A percentile compares a stretch with the other conserved stretches of the same genome.
Evolutionary conservation across 2,888 invertebrate genomes (phyloP).

Genomic region (Ichneumoninae sp.): DNA sequence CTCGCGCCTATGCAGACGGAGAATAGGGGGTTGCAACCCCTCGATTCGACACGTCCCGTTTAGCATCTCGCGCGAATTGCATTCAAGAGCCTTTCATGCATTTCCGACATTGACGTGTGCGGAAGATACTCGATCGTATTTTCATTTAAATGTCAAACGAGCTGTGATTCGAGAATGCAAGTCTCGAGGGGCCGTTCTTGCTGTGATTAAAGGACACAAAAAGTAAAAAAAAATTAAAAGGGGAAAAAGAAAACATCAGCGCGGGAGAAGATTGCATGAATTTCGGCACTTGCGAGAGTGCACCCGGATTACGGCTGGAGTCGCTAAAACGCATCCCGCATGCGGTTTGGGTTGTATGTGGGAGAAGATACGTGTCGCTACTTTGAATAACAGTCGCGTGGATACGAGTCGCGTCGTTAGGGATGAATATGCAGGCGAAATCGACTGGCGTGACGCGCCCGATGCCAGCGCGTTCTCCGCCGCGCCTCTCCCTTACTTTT

Average conservation of each 20-base stretch:
- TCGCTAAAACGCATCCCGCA: neutral
- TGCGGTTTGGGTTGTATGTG: slow-evolving; percentile 10
- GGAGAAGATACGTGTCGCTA: slow-evolving; percentile 58
- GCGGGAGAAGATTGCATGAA: slow-evolving; percentile 29
- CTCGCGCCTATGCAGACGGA: neutral
- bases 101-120: slow-evolving; percentile 8
- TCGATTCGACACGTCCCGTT: slow-evolving; percentile 2
- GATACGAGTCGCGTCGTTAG: slow-evolving; percentile 60
- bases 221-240: neutral
- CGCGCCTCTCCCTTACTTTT: slow-evolving; percentile 30
- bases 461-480: slow-evolving; percentile 49
- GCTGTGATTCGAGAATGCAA: slow-evolving; percentile 13
- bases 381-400: slow-evolving; percentile 66
- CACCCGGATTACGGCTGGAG: neutral
- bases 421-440: slow-evolving; percentile 72
- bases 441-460: slow-evolving; percentile 65
- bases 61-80: slow-evolving; percentile 10
- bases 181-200: slow-evolving; percentile 1
- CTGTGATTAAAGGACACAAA: neutral
- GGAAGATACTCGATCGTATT: slow-evolving; percentile 14
- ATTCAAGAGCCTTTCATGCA: slow-evolving; percentile 28
- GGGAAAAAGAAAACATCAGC: neutral
- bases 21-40: neutral
- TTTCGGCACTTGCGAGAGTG: slow-evolving; percentile 20
- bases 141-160: slow-evolving; percentile 49